Conservation (phyloP, 2,797 vertebrate species). For the Muscicapa comitata region DNA sequence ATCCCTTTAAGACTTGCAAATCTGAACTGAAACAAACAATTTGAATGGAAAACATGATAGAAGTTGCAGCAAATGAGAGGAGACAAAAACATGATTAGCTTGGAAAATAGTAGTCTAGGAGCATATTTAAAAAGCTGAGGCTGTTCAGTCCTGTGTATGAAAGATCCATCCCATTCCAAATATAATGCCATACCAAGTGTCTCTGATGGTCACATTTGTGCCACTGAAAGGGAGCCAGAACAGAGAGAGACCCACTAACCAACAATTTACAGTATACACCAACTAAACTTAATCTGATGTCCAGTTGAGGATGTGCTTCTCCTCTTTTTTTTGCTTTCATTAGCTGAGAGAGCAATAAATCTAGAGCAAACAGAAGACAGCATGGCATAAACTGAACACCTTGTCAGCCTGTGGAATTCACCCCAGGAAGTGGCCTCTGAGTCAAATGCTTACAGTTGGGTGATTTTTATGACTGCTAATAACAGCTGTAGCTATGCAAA, state of each 20-base stretch:
- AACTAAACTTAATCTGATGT: neutral
- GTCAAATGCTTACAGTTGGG: constrained; percentile 53
- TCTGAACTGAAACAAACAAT: neutral
- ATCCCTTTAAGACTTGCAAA: neutral
- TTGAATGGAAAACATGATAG: neutral
- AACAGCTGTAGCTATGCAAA: constrained; percentile 70
- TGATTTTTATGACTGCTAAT: constrained; percentile 72
- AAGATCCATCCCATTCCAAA: neutral
- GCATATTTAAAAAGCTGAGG: neutral
- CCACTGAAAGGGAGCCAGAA: neutral
- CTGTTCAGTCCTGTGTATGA: neutral
- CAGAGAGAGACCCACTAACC: neutral
- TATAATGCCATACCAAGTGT: neutral
- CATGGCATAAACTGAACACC: neutral
- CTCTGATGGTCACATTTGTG: neutral
- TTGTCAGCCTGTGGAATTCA: constrained; percentile 23
- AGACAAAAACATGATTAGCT: neutral
- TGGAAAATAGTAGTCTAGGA: neutral
- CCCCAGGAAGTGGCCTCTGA: constrained; percentile 31
- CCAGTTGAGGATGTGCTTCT: neutral
- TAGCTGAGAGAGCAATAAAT: neutral
- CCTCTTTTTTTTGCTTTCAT: neutral
- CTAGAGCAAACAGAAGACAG: neutral
- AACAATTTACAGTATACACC: rapidly evolving
- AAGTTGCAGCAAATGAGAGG: neutral